Conservation (phyloP, 2,113 vertebrate genomes). For the Ictalurus furcatus region DNA sequence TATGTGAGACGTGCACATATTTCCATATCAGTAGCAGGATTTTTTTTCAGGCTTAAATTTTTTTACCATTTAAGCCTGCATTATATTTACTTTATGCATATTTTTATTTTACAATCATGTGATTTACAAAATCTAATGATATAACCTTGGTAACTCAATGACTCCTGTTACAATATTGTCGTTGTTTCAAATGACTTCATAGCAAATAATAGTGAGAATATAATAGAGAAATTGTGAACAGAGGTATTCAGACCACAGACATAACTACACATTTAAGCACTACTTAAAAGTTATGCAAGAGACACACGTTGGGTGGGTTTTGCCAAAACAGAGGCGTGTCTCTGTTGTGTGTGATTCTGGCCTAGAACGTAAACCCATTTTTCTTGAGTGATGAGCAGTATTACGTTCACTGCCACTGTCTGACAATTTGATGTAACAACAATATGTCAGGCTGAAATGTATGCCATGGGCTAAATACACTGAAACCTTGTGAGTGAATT, state of each 20-base stretch:
- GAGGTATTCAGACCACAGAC: neutral
- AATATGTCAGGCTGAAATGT: neutral
- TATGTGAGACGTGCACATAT: neutral
- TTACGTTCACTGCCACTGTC: neutral
- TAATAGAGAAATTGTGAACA: neutral
- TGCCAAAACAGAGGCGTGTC: neutral
- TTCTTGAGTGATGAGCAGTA: neutral
- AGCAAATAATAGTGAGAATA: neutral
- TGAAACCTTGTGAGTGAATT: neutral
- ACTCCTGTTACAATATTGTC: neutral
- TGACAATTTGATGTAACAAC: neutral
- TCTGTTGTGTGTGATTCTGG: neutral
- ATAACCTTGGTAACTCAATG: neutral
- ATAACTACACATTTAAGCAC: neutral
- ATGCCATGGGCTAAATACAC: neutral
- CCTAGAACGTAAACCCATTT: neutral
- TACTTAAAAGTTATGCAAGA: neutral
- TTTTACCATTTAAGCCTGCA: neutral
- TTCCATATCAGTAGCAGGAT: neutral
- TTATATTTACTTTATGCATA: neutral
- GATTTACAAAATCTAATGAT: neutral
- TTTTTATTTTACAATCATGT: neutral
- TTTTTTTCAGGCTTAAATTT: neutral
- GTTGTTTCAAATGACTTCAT: neutral
- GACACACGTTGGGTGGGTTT: neutral